phyloP scores from a whole-genome alignment of 2,888 invertebrate species.

The Teleogryllus oceanicus region DNA sequence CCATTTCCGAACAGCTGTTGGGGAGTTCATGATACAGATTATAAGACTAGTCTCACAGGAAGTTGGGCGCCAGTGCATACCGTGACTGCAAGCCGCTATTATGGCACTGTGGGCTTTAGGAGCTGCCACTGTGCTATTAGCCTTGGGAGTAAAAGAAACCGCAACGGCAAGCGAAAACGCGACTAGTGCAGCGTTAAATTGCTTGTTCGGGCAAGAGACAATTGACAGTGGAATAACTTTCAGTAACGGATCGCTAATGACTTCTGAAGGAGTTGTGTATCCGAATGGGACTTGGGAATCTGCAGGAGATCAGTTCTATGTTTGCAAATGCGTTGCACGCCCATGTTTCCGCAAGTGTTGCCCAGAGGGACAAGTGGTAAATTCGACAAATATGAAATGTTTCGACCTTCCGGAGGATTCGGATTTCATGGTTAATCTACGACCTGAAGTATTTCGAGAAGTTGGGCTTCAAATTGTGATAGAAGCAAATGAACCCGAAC shows the following conservation, averaged over 20 bases:
- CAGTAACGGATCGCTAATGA: not conserved
- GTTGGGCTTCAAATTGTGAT: not conserved
- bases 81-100: no score
- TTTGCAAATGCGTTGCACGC: not conserved
- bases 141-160: no score
- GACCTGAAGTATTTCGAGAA: not conserved
- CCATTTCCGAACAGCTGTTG: no score
- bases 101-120: no score
- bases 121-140: no score
- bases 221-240: not conserved
- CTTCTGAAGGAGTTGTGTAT: not conserved
- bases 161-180: no score
- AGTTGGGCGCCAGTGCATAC: no score
- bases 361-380: not conserved
- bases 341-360: conserved; percentile 23
- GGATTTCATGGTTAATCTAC: not conserved
- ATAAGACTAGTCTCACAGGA: no score
- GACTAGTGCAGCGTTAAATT: not conserved
- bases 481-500: not conserved
- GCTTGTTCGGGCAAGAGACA: not conserved
- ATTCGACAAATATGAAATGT: not conserved
- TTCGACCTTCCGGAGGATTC: not conserved
- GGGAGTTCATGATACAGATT: no score
- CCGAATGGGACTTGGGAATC: not conserved
- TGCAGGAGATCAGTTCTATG: not conserved